Evolutionary conservation across 2,888 invertebrate genomes (phyloP).

Genomic region (Timema podura): DNA sequence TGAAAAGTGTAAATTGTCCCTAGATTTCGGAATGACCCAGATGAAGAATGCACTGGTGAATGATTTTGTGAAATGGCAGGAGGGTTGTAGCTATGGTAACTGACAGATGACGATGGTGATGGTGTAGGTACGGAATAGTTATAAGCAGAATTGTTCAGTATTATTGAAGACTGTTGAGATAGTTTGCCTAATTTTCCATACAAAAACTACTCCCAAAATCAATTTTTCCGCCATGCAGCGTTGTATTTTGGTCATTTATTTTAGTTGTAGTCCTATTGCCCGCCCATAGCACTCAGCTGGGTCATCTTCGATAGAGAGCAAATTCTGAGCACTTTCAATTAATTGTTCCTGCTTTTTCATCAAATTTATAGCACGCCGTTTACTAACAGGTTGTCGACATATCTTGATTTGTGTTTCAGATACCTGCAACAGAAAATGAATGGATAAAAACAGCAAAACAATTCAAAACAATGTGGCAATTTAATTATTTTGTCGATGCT

Average conservation of each 20-base stretch:
- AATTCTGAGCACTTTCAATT: not conserved
- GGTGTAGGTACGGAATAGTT: not conserved
- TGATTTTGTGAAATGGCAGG: too few relatives aligned
- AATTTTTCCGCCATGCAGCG: not conserved
- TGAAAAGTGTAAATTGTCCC: too few relatives aligned
- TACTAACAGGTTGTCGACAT: not conserved
- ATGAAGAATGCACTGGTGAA: too few relatives aligned
- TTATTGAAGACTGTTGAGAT: not conserved
- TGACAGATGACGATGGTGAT: not conserved
- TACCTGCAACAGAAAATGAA: not conserved
- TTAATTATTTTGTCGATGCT: not conserved
- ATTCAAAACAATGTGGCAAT: conserved; percentile 1
- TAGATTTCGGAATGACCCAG: too few relatives aligned
- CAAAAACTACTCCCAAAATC: not conserved
- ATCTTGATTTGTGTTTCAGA: conserved; percentile 5
- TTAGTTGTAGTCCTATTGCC: not conserved
- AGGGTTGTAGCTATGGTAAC: not conserved
- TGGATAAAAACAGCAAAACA: not conserved
- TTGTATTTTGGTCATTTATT: not conserved
- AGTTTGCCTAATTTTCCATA: conserved; percentile 5
- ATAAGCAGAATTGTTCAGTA: not conserved
- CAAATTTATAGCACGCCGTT: not conserved
- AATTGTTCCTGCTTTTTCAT: not conserved
- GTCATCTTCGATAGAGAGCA: not conserved
- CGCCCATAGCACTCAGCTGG: not conserved